Conservation (phyloP, 2,888 invertebrate genomes). For the Lissonota sp. region DNA sequence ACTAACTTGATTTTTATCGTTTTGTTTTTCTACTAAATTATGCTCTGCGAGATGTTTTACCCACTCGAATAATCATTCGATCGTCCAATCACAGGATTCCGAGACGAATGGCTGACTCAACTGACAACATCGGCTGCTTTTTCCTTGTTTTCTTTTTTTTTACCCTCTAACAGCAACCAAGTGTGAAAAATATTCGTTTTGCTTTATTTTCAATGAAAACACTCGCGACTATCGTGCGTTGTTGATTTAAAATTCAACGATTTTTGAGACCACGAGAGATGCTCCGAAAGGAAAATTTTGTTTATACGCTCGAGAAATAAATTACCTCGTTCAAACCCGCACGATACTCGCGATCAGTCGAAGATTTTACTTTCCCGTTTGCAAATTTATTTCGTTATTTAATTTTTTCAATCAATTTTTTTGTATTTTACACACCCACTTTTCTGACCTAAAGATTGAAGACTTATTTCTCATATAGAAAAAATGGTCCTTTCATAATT, state of each 20-base stretch:
- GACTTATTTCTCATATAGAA: too few species aligned
- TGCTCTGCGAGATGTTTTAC: neutral
- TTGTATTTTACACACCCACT: too few species aligned
- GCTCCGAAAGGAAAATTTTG: neutral
- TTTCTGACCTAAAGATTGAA: too few species aligned
- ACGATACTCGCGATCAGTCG: constrained; percentile 42
- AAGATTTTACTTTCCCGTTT: constrained; percentile 17
- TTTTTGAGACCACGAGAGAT: too few species aligned
- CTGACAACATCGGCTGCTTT: constrained; percentile 54
- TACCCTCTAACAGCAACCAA: constrained; percentile 60
- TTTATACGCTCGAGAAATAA: too few species aligned
- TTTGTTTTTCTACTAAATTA: neutral
- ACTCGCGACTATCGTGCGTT: constrained; percentile 41
- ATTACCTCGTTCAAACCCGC: neutral
- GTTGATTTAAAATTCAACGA: too few species aligned
- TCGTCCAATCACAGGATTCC: constrained; percentile 43
- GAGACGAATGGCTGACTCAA: constrained; percentile 31
- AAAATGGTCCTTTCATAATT: too few species aligned
- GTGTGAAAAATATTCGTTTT: constrained; percentile 42
- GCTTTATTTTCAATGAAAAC: constrained; percentile 32
- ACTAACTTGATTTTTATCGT: constrained; percentile 7
- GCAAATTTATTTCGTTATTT: too few species aligned
- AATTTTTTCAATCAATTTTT: too few species aligned
- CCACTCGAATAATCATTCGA: constrained; percentile 16
- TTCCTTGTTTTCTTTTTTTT: constrained; percentile 10